Evolutionary conservation across 92 coral and sea anemone species (phyloP), one percentile per base, ranked within the genome.

Genomic region (Porites lobata): DNA sequence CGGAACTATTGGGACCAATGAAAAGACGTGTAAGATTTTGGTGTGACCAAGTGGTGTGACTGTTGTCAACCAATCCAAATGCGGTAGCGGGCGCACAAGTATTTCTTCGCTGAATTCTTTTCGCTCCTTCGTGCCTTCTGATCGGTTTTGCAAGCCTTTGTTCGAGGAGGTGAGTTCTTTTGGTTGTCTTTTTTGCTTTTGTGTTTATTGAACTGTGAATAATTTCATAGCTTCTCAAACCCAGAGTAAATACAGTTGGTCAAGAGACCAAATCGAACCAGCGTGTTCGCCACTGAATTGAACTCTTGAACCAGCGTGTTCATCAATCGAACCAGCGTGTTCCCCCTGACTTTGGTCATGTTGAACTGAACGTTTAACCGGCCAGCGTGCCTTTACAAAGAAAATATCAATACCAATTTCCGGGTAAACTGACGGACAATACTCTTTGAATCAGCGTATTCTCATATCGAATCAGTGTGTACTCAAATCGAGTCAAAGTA

Each of bases 391-490:
- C 11, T 65, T 65, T 65, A 9, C 69, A 65, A 65, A 65, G 20
- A n/a, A 14, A n/a, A 15, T 4, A 8, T 22, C 20, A 70, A 70
- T 38, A 9, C 53, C 9, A 29, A 29, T 70, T 63, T 63, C 11
- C 68, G 68, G 68, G 68, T 11, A 63, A 63, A 70, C 47, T 70
- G 75, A 70, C 19, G 75, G 54, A 70, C 52, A 70, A 32, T 70
- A 43, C 54, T 70, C 17, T 3, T 70, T 12, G 75, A 70, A 70
- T 43, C 53, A 70, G 75, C 14, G 52, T 70, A 43, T 70, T 70
- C 75, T 21, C 75, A 70, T 29, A 70, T 43, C 17, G 75, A 70
- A 7, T 70, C 75, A 70, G 43, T 29, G 75, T 32, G 20, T 21
- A 63, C 68, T 18, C 22, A 21, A 21, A 1, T 18, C 11, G 19